Evolutionary conservation across 2,797 vertebrate genomes (phyloP), one percentile per base, ranked within the genome.

Genomic region (Pantherophis vulpinus): DNA sequence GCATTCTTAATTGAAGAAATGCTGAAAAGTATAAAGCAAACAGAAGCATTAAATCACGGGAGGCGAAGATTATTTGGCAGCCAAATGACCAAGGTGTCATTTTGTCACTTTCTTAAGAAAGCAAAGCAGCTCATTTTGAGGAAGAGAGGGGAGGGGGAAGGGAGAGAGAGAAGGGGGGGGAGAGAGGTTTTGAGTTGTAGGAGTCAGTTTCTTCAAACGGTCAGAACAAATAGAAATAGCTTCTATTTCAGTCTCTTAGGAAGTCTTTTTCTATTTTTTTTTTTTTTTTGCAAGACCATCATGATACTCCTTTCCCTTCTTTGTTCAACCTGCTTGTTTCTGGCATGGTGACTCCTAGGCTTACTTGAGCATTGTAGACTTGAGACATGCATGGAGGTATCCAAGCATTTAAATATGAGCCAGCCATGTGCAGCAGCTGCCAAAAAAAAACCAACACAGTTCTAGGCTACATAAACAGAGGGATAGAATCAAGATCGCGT

Each of bases 71-170:
- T 55, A 55, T 87, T 87, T 87, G 86, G 51, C 86, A 55, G 86
- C 51, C 29, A 14, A 55, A 55, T 54, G 47, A 86, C 23, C 83
- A 86, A 54, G 51, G 86, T n/a, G 51, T 87, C 27, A n/a, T 11
- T 61, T 61, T 61, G 23, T 27, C 60, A 61, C 60, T 27, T 61
- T 27, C 25, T 61, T n/a, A 55, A n/a, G 51, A 88, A 88, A 88
- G 87, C 54, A 88, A 88, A 88, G 56, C 55, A 88, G 54, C n/a
- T 88, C 18, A 88, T 18, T n/a, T 88, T 32, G 16, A 37, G 8
- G n/a, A 29, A 1, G 55, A 5, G 14, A 4, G 14, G 1, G 27
- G 10, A 2, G 1, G 2, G 11, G 2, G 23, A 9, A 12, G n/a
- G 1, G 14, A 32, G 29, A 70, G 5, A 27, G 3, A 12, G 10